phyloP scores from a whole-genome alignment of 2,797 vertebrate genomes.

The Smutsia gigantea region DNA sequence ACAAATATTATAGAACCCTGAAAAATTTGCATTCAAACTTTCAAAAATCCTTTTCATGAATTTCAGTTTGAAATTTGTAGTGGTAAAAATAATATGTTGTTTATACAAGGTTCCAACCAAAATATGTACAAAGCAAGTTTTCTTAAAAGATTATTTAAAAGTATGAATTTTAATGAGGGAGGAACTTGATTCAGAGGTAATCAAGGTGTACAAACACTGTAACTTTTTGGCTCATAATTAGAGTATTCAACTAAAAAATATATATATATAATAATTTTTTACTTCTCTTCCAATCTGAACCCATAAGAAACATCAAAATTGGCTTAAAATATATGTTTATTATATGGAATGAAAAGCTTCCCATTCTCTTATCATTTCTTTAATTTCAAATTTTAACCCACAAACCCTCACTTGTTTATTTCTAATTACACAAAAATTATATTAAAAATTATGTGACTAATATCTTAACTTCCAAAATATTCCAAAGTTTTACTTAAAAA shows the following conservation, averaged over 20 bases:
- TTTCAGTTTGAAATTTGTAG: slow-evolving; percentile 24
- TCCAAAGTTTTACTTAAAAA: background rate
- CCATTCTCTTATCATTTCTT: background rate
- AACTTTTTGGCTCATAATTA: background rate
- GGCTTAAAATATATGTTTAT: background rate
- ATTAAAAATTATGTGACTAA: background rate
- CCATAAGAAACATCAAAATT: background rate
- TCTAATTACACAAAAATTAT: background rate
- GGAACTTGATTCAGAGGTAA: background rate
- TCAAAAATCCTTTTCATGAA: background rate
- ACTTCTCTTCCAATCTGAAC: background rate
- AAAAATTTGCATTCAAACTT: background rate
- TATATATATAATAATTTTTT: background rate
- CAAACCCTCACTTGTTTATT: background rate
- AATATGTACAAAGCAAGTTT: slow-evolving; percentile 4
- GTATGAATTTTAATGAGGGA: background rate
- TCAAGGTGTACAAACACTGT: background rate
- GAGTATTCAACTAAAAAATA: background rate
- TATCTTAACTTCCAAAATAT: background rate
- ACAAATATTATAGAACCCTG: background rate
- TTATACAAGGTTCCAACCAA: background rate
- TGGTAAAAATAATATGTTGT: background rate
- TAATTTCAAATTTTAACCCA: background rate
- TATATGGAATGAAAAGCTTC: background rate
- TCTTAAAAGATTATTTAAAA: background rate